Conservation (phyloP, 2,888 invertebrate genomes). For the Drosophila monieri region DNA sequence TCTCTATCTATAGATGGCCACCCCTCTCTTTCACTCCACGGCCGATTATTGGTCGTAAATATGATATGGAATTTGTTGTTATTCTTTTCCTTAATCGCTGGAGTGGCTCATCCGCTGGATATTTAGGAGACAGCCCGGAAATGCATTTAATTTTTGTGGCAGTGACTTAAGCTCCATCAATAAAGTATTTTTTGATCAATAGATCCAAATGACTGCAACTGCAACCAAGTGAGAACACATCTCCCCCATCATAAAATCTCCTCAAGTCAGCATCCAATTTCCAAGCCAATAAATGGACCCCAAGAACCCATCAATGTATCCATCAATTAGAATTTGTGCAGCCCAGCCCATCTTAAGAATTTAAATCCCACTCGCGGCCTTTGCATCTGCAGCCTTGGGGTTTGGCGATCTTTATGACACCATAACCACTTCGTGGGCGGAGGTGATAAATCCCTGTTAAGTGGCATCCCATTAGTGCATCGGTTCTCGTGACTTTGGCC, state of each 20-base stretch:
- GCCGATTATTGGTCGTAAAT: constrained; percentile 62
- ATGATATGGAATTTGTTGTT: constrained; percentile 56
- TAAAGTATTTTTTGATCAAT: background rate
- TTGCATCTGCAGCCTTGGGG: constrained; percentile 10
- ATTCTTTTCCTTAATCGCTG: constrained; percentile 18
- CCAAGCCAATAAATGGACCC: constrained; percentile 8
- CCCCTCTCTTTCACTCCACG: background rate
- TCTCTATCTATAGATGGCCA: background rate
- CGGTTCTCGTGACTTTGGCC: constrained; percentile 29
- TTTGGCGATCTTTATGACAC: constrained; percentile 47
- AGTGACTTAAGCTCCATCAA: background rate
- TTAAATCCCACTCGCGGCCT: constrained; percentile 6
- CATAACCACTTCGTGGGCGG: constrained; percentile 60
- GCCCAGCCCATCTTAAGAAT: constrained; percentile 1
- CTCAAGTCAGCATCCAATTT: constrained; percentile 1
- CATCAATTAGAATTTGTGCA: constrained; percentile 29
- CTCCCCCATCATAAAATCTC: background rate
- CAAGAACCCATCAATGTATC: constrained; percentile 23
- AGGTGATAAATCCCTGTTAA: constrained; percentile 81
- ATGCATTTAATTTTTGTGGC: constrained; percentile 12
- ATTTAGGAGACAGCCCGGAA: constrained; percentile 21
- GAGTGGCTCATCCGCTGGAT: constrained; percentile 23
- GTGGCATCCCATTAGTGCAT: constrained; percentile 73
- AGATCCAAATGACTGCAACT: background rate
- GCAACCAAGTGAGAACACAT: background rate